phyloP scores from a whole-genome alignment of 2,113 vertebrate species.

The Neodontobutis hainanensis region DNA sequence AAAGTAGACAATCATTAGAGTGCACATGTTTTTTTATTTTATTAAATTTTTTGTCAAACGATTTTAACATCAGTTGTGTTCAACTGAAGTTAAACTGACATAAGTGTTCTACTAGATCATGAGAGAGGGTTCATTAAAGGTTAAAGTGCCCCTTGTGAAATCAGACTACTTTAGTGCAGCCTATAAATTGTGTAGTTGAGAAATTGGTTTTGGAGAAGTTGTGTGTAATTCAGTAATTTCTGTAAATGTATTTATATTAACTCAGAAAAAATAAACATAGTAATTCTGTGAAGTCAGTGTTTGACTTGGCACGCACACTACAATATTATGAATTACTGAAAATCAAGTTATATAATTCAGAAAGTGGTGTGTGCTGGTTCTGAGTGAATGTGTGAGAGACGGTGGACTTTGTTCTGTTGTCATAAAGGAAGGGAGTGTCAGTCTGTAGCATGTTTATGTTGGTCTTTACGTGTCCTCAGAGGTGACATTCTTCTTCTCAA shows the following conservation, averaged over 20 bases:
- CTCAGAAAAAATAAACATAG: background rate
- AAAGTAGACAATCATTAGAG: background rate
- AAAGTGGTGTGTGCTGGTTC: slow-evolving; percentile 12
- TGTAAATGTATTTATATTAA: background rate
- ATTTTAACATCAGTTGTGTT: too few species aligned
- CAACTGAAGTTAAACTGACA: background rate
- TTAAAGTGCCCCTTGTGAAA: slow-evolving; percentile 22
- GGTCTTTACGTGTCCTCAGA: slow-evolving; percentile 67
- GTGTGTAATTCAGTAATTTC: background rate
- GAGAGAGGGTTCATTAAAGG: background rate
- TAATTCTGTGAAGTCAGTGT: background rate
- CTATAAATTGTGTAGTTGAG: slow-evolving; percentile 25
- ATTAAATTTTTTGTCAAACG: too few species aligned
- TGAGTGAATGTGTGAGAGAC: slow-evolving; percentile 26
- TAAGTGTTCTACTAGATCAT: background rate
- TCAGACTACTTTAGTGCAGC: slow-evolving; percentile 27
- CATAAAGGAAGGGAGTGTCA: slow-evolving; percentile 86
- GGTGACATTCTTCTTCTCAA: slow-evolving; percentile 6
- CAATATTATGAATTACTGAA: slow-evolving; percentile 29
- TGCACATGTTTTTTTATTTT: background rate
- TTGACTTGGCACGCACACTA: background rate
- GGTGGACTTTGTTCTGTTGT: slow-evolving; percentile 79
- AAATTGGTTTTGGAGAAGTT: slow-evolving; percentile 43
- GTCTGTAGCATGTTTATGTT: slow-evolving; percentile 79
- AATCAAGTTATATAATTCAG: slow-evolving; percentile 49